Evolutionary conservation across 2,888 invertebrate genomes (phyloP).

Genomic region (Drosophila flavopinicola): DNA sequence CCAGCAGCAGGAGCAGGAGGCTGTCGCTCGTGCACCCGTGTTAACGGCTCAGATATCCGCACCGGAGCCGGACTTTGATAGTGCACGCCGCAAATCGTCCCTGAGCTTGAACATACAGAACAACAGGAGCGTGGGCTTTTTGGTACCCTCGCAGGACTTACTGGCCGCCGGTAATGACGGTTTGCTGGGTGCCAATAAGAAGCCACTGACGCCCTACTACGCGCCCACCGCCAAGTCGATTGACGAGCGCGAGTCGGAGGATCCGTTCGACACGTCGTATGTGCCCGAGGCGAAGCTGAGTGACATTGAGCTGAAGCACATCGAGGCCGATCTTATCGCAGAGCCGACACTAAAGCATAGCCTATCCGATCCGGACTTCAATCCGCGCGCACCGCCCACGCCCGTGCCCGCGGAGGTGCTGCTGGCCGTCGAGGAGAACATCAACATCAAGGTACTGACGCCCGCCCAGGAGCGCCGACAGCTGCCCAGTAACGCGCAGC

Average conservation of each 20-base stretch:
- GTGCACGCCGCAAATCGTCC: slow-evolving; percentile 86
- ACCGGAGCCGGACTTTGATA: slow-evolving; percentile 65
- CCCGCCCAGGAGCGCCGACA: slow-evolving; percentile 86
- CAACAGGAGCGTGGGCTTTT: slow-evolving; percentile 87
- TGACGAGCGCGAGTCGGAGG: slow-evolving; percentile 86
- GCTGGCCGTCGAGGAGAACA: slow-evolving; percentile 86
- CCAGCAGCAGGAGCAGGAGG: slow-evolving; percentile 73
- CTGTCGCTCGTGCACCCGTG: slow-evolving; percentile 22
- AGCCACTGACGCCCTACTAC: slow-evolving; percentile 93
- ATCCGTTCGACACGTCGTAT: slow-evolving; percentile 95
- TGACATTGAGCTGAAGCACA: slow-evolving; percentile 90
- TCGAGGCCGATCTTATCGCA: slow-evolving; percentile 89
- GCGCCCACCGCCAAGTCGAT: slow-evolving; percentile 85
- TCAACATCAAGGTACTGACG: slow-evolving; percentile 89
- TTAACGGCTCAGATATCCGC: slow-evolving; percentile 20
- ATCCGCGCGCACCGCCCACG: slow-evolving; percentile 85
- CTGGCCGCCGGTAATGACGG: slow-evolving; percentile 86
- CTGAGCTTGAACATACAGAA: slow-evolving; percentile 86
- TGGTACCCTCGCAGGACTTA: slow-evolving; percentile 87
- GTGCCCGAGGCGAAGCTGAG: slow-evolving; percentile 90
- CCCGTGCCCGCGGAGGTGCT: slow-evolving; percentile 82
- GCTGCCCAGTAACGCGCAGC: slow-evolving; percentile 40
- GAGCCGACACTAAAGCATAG: slow-evolving; percentile 85
- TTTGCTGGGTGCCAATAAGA: slow-evolving; percentile 85
- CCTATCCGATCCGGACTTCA: slow-evolving; percentile 87